Conservation (phyloP, 37 sponge, comb jelly and placozoan species). For the Tethya wilhelma region DNA sequence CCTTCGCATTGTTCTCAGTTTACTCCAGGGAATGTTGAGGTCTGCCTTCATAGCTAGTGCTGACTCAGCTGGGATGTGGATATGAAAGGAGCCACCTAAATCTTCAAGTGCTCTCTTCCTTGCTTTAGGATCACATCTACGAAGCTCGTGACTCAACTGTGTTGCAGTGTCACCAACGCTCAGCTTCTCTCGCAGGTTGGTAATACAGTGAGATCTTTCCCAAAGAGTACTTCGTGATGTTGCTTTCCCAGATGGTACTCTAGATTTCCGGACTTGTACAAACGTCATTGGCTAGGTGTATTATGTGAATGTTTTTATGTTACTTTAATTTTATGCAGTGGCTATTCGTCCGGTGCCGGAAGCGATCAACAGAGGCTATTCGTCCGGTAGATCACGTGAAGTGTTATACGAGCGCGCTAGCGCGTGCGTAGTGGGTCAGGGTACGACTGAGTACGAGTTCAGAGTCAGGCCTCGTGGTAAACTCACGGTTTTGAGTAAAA, state of each 20-base stretch:
- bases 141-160: neutral
- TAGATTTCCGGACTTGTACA: neutral
- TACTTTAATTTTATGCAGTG: too few relatives aligned
- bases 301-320: too few relatives aligned
- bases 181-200: neutral
- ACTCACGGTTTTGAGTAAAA: too few relatives aligned
- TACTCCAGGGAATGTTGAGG: slow-evolving; percentile 30
- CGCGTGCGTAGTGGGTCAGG: too few relatives aligned
- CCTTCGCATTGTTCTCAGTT: slow-evolving; percentile 30
- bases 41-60: slow-evolving; percentile 47
- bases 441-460: too few relatives aligned
- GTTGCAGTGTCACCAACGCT: neutral
- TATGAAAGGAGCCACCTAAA: neutral
- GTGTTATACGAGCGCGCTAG: too few relatives aligned
- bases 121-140: too few relatives aligned
- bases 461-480: too few relatives aligned
- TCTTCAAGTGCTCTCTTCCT: neutral
- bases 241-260: neutral
- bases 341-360: too few relatives aligned
- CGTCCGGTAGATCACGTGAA: too few relatives aligned
- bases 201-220: neutral
- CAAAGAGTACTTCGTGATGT: neutral
- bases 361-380: too few relatives aligned
- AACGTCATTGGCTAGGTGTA: slow-evolving; percentile 25
- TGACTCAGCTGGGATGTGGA: slow-evolving; percentile 24